Base-by-base conservation (phyloP, 2,797 vertebrate genomes). In the Melanotaenia maccullochi region DNA sequence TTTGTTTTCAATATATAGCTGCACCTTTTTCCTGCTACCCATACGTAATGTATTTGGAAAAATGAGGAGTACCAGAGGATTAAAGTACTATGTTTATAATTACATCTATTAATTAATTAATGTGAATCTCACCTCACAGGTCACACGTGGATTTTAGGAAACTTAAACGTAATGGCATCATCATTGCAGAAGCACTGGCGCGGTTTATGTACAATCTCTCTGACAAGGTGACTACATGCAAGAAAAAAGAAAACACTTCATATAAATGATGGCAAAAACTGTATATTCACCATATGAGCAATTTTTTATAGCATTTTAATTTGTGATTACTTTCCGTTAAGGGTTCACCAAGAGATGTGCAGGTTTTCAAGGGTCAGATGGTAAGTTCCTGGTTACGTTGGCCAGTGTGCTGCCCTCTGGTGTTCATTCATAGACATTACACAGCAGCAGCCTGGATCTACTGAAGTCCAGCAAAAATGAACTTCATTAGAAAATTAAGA, bases 161-260 rank as follows among this genome's bases (percentile, higher is more conserved):
- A 75, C 88, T 96, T 33, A 94, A 92, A 52, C 90, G 95, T 8
- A 96, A 95, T 18, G 84, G 92, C 0, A 49, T 95, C 73, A 87
- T 96, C 49, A 73, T 96, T 44, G 94, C 93, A 11, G 95, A 96
- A 79, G 80, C 93, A 0, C 85, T 96, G 73, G 93, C 90, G 0
- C 89, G 92, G 30, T 93, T 89, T 18, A 93, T 96, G 90, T 96
- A 92, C 78, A 94, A 94, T 65, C 89, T 96, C 24, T 93, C 95
- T 14, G 91, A 94, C 76, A 93, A 94, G 94, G 95, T 96, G 67
- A 87, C 22, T 38, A 7, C 18, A 70, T 24, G 12, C 18, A 64
- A 44, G 1, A 11, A 60, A 68, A 54, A 20, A 12, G 0, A 60
- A 8, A 12, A 20, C 20, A n/a, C 3, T 42, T 9, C 2, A 18